Base-by-base conservation (phyloP, 2,888 invertebrate genomes). In the Shargacucullia verbasci region DNA sequence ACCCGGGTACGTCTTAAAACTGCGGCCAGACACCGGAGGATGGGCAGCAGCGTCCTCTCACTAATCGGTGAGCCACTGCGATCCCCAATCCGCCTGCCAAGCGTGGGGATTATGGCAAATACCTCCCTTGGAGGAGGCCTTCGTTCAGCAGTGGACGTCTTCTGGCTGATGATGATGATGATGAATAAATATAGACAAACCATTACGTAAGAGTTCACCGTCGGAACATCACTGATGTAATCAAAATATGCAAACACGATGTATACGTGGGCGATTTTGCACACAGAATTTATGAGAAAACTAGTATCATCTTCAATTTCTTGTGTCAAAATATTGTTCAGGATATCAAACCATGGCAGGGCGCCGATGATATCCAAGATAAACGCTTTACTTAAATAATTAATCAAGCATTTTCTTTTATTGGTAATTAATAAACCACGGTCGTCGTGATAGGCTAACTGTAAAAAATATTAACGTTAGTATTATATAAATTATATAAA, bases 201-300 rank as follows among this genome's bases (percentile, higher is more conserved):
- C 88, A 80, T 80, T 5, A 88, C 54, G 46, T 79, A 77, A 31
- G 76, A 73, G 34, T 83, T 83, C 0, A 78, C 67, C 0, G 72
- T 76, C 0, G 91, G 90, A 11, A 46, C 38, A 50, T 91, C 85
- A 10, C 85, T 81, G 20, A 88, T 49, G 40, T 89, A 88, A 46
- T 87, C 59, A 44, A 90, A 89, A 64, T 85, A 90, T 5, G 84
- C 88, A 46, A 79, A 67, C 9, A 91, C 31, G 2, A 91, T 77
- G 38, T 91, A 90, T 9, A 91, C 14, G 50, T 90, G 89, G 1
- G 86, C 75, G 33, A 83, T 89, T 70, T 88, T 88, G 55, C 80
- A 78, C 4, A 79, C 31, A 0, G 88, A 87, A 25, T 83, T 79
- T 0, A 88, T 14, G 46, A 87, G 54, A 0, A 59, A 65, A 2